phyloP scores from a whole-genome alignment of 2,113 vertebrate genomes.

The Antechinus flavipes region DNA sequence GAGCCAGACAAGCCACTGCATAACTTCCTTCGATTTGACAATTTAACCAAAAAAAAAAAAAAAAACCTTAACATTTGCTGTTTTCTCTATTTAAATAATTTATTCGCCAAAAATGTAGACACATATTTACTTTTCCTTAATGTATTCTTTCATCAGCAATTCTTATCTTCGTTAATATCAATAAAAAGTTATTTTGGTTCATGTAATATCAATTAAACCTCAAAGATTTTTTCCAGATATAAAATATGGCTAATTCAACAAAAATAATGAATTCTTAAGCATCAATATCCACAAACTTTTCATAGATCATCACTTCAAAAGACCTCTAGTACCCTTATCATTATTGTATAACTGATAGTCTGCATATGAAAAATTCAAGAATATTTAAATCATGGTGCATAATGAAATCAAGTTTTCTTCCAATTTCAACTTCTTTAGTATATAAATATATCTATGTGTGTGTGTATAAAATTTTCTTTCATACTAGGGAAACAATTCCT shows the following conservation, averaged over 20 bases:
- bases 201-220: conserved; percentile 27
- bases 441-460: not conserved
- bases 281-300: not conserved
- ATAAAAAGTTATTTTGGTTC: conserved; percentile 25
- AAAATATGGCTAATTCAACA: conserved; percentile 39
- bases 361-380: not conserved
- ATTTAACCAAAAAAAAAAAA: accelerated
- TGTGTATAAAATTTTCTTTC: not conserved
- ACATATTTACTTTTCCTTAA: not conserved
- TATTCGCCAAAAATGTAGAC: not conserved
- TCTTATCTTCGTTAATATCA: conserved; percentile 18
- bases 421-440: not conserved
- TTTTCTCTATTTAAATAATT: conserved; percentile 50
- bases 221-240: conserved; percentile 60
- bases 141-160: not conserved
- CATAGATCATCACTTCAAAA: not conserved
- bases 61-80: accelerated
- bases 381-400: not conserved
- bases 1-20: accelerated
- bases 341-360: not conserved
- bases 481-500: not conserved
- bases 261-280: not conserved
- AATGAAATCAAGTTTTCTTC: not conserved
- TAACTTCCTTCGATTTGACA: not conserved
- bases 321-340: not conserved